A percentile compares a stretch with the other conserved stretches of the same genome.
phyloP scores from a whole-genome alignment of 92 coral and sea anemone genomes.

The Siderastrea siderea region DNA sequence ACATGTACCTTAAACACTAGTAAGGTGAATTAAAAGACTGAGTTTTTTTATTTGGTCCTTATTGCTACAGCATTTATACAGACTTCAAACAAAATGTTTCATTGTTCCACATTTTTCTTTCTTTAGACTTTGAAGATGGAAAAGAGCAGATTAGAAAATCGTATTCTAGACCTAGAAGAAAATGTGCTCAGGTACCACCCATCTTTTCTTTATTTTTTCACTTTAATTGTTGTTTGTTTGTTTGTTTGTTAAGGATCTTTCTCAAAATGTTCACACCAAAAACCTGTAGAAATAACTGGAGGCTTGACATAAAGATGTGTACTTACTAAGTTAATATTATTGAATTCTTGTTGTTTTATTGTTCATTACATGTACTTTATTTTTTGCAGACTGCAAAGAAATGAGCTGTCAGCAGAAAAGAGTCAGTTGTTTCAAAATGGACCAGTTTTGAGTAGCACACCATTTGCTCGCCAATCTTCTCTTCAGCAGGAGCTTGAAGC shows the following conservation, averaged over 20 bases:
- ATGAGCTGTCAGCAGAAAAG: conserved; percentile 18
- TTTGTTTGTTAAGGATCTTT: not conserved
- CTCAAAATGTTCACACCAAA: not conserved
- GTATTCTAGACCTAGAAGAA: conserved; percentile 82
- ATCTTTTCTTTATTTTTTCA: not conserved
- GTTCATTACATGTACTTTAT: not conserved
- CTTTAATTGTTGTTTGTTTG: not conserved
- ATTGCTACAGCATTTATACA: no score
- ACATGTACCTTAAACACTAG: no score
- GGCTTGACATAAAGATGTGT: no score
- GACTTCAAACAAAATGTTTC: no score
- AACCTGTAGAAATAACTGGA: not conserved
- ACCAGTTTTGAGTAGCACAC: conserved; percentile 74
- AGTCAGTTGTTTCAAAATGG: conserved; percentile 32
- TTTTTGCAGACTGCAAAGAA: conserved; percentile 24
- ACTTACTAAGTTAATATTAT: not conserved
- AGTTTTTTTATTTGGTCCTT: no score
- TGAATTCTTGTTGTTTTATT: not conserved
- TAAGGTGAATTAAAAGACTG: no score
- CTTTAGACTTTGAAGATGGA: conserved; percentile 86
- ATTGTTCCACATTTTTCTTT: not conserved
- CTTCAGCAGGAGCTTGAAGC: conserved; percentile 92
- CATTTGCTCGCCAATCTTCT: conserved; percentile 72
- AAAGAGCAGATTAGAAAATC: conserved; percentile 81
- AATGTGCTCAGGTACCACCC: conserved; percentile 66